Evolutionary conservation across 1,140 invertebrate genomes (phyloP).

Genomic region (Drosophila simulans): DNA sequence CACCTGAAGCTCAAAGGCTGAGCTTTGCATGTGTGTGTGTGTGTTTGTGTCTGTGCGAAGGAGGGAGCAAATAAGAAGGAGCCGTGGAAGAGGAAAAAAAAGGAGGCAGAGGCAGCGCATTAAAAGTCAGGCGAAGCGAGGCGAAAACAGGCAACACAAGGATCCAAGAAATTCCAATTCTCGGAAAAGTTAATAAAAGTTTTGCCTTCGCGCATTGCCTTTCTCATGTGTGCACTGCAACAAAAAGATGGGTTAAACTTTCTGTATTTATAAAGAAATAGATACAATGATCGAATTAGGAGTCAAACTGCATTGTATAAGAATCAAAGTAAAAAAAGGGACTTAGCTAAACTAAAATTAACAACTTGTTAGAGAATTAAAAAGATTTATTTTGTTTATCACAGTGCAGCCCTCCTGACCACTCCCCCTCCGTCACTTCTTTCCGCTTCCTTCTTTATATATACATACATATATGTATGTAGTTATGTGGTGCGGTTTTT

Average conservation of each 20-base stretch:
- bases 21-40: constrained; percentile 29
- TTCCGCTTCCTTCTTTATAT: constrained; percentile 5
- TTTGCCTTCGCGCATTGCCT: constrained; percentile 75
- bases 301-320: too few relatives aligned
- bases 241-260: neutral
- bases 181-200: constrained; percentile 82
- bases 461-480: neutral
- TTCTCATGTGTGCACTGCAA: constrained; percentile 50
- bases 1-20: constrained; percentile 68
- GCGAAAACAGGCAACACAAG: constrained; percentile 75
- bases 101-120: constrained; percentile 37
- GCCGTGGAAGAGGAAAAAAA: constrained; percentile 4
- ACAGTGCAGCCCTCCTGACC: constrained; percentile 11
- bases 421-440: neutral
- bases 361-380: too few relatives aligned
- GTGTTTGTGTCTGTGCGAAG: constrained; percentile 24
- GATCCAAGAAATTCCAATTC: constrained; percentile 81
- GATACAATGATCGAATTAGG: neutral
- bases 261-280: neutral
- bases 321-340: too few relatives aligned
- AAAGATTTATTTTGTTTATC: neutral
- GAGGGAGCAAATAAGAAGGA: constrained; percentile 6
- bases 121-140: constrained; percentile 78
- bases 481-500: constrained; percentile 29
- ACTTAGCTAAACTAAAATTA: neutral